Evolutionary conservation across 2,797 vertebrate species (phyloP).

Genomic region (Enteromius thamalakanensis): DNA sequence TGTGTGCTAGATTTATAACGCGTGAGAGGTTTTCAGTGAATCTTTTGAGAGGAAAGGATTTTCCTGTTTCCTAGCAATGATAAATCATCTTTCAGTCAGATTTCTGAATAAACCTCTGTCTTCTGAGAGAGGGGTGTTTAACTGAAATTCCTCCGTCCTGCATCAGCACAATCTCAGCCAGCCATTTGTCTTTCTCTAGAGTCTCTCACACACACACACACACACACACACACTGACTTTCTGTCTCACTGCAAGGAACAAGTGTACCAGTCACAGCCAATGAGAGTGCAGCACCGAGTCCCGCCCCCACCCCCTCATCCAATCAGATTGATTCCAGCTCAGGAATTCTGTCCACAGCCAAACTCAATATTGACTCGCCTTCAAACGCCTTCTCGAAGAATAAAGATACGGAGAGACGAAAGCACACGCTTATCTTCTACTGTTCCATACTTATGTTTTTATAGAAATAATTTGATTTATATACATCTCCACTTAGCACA

Average conservation of each 20-base stretch:
- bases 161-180: constrained; percentile 3
- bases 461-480: not conserved
- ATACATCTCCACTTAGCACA: too few species aligned
- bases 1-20: not conserved
- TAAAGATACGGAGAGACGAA: not conserved
- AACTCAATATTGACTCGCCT: constrained; percentile 59
- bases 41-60: not conserved
- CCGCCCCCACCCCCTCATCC: constrained; percentile 49
- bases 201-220: constrained; percentile 22
- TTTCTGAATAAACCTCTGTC: not conserved
- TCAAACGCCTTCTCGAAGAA: constrained; percentile 47
- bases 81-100: not conserved
- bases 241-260: not conserved
- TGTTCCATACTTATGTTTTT: not conserved
- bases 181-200: constrained; percentile 19
- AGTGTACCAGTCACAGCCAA: constrained; percentile 13
- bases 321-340: constrained; percentile 53
- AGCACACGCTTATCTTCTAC: constrained; percentile 57
- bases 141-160: not conserved
- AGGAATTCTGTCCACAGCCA: constrained; percentile 58
- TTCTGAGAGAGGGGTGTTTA: not conserved
- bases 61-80: too few species aligned
- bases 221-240: constrained; percentile 3
- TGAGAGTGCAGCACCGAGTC: not conserved
- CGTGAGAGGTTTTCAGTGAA: not conserved